phyloP scores from a whole-genome alignment of 2,113 vertebrate species.

The Pollimyrus isidori region DNA sequence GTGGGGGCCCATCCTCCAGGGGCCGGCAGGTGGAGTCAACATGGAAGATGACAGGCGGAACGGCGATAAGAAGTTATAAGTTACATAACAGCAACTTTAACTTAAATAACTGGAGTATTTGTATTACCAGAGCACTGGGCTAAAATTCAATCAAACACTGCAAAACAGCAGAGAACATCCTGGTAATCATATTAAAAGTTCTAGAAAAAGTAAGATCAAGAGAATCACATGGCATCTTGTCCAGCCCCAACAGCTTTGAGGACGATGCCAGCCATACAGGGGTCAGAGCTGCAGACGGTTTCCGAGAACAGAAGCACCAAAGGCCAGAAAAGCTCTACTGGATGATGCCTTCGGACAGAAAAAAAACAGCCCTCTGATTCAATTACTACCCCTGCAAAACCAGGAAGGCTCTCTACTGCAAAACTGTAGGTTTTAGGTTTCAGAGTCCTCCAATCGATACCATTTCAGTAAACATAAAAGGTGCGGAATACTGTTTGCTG shows the following conservation, averaged over 20 bases:
- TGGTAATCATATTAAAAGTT: background rate
- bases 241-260: background rate
- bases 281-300: background rate
- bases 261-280: background rate
- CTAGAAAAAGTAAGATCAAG: background rate
- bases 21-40: too few relatives aligned
- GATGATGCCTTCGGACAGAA: background rate
- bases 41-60: too few relatives aligned
- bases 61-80: background rate
- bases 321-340: background rate
- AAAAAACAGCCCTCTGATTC: constrained; percentile 6
- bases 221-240: background rate
- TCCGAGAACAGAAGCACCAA: background rate
- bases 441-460: constrained; percentile 38
- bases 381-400: constrained; percentile 8
- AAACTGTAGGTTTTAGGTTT: constrained; percentile 29
- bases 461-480: constrained; percentile 30
- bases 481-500: constrained; percentile 22
- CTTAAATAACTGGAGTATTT: background rate
- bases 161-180: background rate
- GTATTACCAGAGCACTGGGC: background rate
- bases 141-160: background rate
- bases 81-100: background rate
- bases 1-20: too few relatives aligned
- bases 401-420: constrained; percentile 21